Evolutionary conservation across 2,888 invertebrate species (phyloP).

Genomic region (Drosophila algonquin): DNA sequence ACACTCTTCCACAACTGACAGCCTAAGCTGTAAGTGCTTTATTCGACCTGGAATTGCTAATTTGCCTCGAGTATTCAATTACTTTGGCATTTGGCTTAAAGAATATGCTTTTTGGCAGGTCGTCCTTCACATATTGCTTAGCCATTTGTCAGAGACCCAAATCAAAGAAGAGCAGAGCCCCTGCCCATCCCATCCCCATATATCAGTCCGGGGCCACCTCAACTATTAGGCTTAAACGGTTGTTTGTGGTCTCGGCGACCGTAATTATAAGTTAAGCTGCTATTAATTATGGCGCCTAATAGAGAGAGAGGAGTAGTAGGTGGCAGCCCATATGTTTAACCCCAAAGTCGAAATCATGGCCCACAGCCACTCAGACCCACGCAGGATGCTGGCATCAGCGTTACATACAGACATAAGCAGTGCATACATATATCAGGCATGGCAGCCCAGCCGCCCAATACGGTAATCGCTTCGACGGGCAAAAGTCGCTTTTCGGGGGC

Average conservation of each 20-base stretch:
- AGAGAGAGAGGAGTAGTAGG: constrained; percentile 22
- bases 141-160: constrained; percentile 30
- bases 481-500: constrained; percentile 42
- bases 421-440: constrained; percentile 56
- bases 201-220: constrained; percentile 59
- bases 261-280: constrained; percentile 81
- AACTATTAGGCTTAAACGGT: constrained; percentile 77
- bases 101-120: not conserved
- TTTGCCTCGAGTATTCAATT: not conserved
- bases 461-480: constrained; percentile 65
- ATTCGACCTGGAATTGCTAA: not conserved
- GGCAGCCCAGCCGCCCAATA: constrained; percentile 33
- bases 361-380: constrained; percentile 16
- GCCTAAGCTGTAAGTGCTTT: not conserved
- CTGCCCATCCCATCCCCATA: constrained; percentile 21
- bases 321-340: constrained; percentile 47
- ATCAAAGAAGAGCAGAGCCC: constrained; percentile 28
- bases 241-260: constrained; percentile 75
- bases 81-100: constrained; percentile 12
- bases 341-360: constrained; percentile 29
- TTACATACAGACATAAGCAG: constrained; percentile 6
- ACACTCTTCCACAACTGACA: not conserved
- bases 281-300: constrained; percentile 78
- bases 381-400: constrained; percentile 56
- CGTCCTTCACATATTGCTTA: constrained; percentile 7